Conservation (phyloP, 2,113 vertebrate genomes). For the Odocoileus virginianus region DNA sequence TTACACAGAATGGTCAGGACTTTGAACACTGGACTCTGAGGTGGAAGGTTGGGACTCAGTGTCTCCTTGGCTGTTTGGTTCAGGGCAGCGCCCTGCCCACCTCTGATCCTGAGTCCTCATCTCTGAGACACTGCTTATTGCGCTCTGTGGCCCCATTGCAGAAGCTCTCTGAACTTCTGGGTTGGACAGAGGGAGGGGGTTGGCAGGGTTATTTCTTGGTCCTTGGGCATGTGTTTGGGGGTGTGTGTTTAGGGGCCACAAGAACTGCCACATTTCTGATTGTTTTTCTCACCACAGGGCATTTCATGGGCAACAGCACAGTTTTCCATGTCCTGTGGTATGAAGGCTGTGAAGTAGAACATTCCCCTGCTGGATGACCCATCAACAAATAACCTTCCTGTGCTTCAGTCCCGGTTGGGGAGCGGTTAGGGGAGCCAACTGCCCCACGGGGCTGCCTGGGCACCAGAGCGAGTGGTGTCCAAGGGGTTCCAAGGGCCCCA, state of each 20-base stretch:
- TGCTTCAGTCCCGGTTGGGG: conserved; percentile 35
- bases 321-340: conserved; percentile 90
- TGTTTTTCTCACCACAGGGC: conserved; percentile 83
- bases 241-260: accelerated
- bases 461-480: background rate
- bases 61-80: background rate
- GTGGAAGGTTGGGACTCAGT: background rate
- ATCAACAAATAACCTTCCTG: conserved; percentile 84
- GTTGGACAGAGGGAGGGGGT: background rate
- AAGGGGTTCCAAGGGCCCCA: background rate
- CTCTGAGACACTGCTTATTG: background rate
- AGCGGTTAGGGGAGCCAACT: background rate
- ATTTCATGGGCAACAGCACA: conserved; percentile 94
- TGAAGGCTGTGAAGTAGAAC: conserved; percentile 89
- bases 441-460: background rate
- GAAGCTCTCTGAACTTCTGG: background rate
- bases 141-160: background rate
- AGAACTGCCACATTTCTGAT: conserved; percentile 16
- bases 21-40: background rate
- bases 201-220: background rate
- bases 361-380: conserved; percentile 87
- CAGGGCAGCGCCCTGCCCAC: accelerated
- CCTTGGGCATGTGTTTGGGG: background rate
- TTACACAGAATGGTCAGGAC: background rate
- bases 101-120: background rate